phyloP scores from a whole-genome alignment of 2,113 vertebrate species.

The Dipodomys stephensi region DNA sequence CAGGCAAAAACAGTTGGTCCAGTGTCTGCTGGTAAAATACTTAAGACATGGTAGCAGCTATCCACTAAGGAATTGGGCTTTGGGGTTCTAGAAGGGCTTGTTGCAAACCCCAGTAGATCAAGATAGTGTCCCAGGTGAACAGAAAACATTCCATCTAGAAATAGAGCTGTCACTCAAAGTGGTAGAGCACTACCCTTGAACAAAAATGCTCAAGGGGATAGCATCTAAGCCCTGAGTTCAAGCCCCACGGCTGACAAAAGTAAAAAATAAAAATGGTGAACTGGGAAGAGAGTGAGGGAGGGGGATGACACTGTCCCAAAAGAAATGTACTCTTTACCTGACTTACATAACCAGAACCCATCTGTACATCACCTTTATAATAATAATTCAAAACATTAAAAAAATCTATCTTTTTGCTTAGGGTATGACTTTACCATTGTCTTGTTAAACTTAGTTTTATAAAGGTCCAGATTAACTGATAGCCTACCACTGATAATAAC shows the following conservation, averaged over 20 bases:
- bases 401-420: conserved; percentile 16
- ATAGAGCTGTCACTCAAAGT: too few species aligned
- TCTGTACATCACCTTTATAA: too few species aligned
- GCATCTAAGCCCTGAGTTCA: too few species aligned
- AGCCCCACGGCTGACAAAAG: too few species aligned
- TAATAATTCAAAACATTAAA: too few species aligned
- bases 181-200: too few species aligned
- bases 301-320: too few species aligned
- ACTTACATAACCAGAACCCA: too few species aligned
- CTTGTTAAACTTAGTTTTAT: not conserved
- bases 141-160: not conserved
- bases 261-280: too few species aligned
- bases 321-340: too few species aligned
- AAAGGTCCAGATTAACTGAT: not conserved
- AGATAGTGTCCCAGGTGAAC: not conserved
- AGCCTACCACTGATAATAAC: not conserved
- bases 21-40: not conserved
- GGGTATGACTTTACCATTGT: not conserved
- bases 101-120: not conserved
- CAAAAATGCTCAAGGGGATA: too few species aligned
- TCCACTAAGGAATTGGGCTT: not conserved
- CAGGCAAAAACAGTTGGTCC: not conserved
- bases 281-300: too few species aligned
- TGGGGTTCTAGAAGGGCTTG: not conserved
- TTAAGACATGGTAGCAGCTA: not conserved